phyloP scores from a whole-genome alignment of 2,888 invertebrate species.

The Eristalis pertinax region DNA sequence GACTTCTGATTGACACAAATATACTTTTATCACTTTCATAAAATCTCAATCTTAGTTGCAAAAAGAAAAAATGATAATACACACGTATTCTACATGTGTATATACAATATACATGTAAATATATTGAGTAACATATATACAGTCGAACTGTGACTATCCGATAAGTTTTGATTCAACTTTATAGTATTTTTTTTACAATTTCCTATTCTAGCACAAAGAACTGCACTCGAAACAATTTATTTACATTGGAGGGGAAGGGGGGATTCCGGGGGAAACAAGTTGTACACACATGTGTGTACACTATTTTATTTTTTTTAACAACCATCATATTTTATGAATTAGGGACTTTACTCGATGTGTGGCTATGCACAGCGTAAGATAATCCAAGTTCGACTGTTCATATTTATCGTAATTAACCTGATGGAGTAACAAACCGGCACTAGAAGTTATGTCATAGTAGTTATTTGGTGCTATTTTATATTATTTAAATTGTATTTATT shows the following conservation, averaged over 20 bases:
- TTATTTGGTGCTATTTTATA: conserved; percentile 63
- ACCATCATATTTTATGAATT: not conserved
- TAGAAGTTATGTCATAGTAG: conserved; percentile 46
- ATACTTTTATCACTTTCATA: conserved; percentile 68
- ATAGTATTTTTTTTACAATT: not conserved
- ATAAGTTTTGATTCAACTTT: conserved; percentile 6
- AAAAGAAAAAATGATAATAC: conserved; percentile 38
- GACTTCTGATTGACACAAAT: conserved; percentile 62
- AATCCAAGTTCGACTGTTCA: conserved; percentile 44
- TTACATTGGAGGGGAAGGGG: conserved; percentile 24
- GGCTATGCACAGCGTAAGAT: conserved; percentile 1
- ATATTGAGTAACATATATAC: conserved; percentile 41
- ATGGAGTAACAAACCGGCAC: conserved; percentile 59
- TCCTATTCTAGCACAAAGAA: not conserved
- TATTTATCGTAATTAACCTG: conserved; percentile 60
- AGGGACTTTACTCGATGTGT: not conserved
- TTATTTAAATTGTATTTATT: conserved; percentile 22
- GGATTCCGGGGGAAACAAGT: conserved; percentile 16
- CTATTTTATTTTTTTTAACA: not conserved
- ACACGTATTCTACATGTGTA: not conserved
- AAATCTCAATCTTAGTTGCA: conserved; percentile 58
- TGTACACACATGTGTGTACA: conserved; percentile 50
- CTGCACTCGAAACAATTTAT: conserved; percentile 24
- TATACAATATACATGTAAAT: conserved; percentile 18
- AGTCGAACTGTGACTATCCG: conserved; percentile 58